Base-by-base conservation (phyloP, 2,797 vertebrate genomes). In the Garrulus glandarius region DNA sequence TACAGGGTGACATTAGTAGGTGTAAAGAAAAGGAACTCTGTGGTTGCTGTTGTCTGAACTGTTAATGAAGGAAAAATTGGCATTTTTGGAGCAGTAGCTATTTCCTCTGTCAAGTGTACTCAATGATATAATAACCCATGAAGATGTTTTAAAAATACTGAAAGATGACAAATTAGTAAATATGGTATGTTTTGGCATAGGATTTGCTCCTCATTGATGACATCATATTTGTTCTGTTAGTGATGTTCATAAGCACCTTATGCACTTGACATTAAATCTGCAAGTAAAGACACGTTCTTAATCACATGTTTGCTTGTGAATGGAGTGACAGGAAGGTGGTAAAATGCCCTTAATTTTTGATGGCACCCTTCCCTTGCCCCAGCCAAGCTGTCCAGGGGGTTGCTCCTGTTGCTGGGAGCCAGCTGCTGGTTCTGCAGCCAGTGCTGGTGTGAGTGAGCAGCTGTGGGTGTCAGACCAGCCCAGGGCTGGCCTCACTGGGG, bases 361-460 rank as follows among this genome's bases (percentile, higher is more conserved):
- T 39, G 64, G 34, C 39, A 37, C 19, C 22, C 13, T 83, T 74
- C 23, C 36, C 53, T 85, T 52, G 47, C 16, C 24, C 23, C 9
- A 2, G 57, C 15, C 19, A 22, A 22, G 44, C 67, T 36, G n/a
- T 13, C 3, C 6, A 24, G 27, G 24, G 16, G 19, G 11, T 17
- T 23, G 15, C 16, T 41, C 6, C 46, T 82, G 44, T 15, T 37
- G 13, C 78, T 65, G 61, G 50, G 39, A 7, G 9, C 13, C 36
- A 11, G 18, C 3, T 29, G 27, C 50, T 14, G 64, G 17, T 50
- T 68, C n/a, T 46, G 17, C 34, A 26, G 16, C 1, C 3, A 1
- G 20, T 7, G 69, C 55, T 5, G 19, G 20, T 18, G 41, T 5
- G 43, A 37, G 32, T 0, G 3, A 13, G 32, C 5, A 1, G 34